Base-by-base conservation (phyloP, 1,140 invertebrate species). In the Mycetomoellerius zeteki region DNA sequence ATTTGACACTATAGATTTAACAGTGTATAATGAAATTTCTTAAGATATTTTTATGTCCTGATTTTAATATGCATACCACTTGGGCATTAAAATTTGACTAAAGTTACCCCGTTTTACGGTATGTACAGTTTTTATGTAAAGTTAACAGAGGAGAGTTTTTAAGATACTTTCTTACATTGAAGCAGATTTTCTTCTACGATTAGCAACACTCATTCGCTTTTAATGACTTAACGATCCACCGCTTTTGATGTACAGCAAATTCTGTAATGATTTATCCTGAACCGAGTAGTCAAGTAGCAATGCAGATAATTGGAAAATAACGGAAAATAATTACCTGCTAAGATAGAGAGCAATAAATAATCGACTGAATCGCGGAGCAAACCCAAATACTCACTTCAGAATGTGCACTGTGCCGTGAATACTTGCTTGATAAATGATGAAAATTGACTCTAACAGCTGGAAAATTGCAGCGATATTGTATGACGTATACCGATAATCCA, bases 231-330 rank as follows among this genome's bases (percentile, higher is more conserved):
- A 72, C 65, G 10, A 82, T 73, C 47, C 27, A 19, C 16, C 30
- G 33, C 21, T 56, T 84, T 84, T 54, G 24, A 75, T 27, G 33
- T 84, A 12, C 64, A 73, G 54, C 37, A 60, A 56, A 47, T 73
- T 24, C 8, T 27, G 27, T 62, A 33, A 19, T 50, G 7, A 84
- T 84, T 84, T 75, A 75, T 73, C n/a, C 37, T 19, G 24, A 60
- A 47, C 37, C 37, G 33, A 43, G 19, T 47, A 67, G n/a, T n/a
- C 37, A n/a, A 84, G 69, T 75, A 73, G 80, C 54, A 75, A 84
- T 50, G 69, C n/a, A 27, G 80, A 73, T 84, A 84, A 84, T 84
- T 84, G 69, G 69, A 84, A 60, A 84, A 84, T 84, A 84, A 24
- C 54, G 54, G 80, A 50, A 82, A 82, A 82, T 82, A 73, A 82